Conservation (phyloP, 2,797 vertebrate species). For the Hozukius guyotensis region DNA sequence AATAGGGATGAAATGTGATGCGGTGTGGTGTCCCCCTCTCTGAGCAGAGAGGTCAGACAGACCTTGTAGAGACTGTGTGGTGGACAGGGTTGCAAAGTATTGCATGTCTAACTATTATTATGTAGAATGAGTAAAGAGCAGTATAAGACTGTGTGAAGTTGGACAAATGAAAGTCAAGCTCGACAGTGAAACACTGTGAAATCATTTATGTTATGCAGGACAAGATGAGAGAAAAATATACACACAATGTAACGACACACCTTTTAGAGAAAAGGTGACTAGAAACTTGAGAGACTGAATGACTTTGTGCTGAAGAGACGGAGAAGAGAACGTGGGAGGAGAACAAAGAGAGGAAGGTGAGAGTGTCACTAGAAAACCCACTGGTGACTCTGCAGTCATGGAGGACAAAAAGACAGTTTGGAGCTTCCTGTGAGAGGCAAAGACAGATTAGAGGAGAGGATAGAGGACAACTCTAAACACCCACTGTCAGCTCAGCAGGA, state of each 20-base stretch:
- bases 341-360: constrained; percentile 8
- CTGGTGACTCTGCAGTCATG: constrained; percentile 16
- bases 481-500: constrained; percentile 35
- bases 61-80: background rate
- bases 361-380: background rate
- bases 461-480: constrained; percentile 31
- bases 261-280: background rate
- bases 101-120: constrained; percentile 17
- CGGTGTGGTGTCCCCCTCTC: background rate
- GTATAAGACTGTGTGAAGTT: background rate
- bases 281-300: constrained; percentile 28
- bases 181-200: background rate
- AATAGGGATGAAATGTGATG: background rate
- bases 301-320: constrained; percentile 42
- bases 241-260: background rate
- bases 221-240: background rate
- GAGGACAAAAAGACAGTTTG: constrained; percentile 2
- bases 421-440: constrained; percentile 11
- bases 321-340: constrained; percentile 20
- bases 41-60: constrained; percentile 1
- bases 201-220: background rate
- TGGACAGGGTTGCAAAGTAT: constrained; percentile 1
- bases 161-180: constrained; percentile 28
- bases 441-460: constrained; percentile 32
- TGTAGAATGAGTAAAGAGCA: constrained; percentile 9